Percentiles rank a stretch among this genome's conserved stretches.
Evolutionary conservation across 2,888 invertebrate species (phyloP).

Genomic region (Drosophila peninsularis): DNA sequence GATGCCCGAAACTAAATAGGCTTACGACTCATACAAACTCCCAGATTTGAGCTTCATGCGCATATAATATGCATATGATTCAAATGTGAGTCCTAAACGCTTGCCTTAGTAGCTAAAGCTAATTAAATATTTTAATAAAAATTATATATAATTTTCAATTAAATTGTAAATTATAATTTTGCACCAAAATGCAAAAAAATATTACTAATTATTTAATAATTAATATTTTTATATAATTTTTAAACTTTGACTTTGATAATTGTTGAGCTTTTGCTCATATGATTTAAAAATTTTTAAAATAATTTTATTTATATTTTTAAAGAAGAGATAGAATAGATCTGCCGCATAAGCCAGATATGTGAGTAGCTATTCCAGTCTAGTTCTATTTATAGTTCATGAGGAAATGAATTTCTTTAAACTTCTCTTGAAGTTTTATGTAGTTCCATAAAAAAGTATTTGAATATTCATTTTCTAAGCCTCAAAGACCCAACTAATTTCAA

Average conservation of each 20-base stretch:
- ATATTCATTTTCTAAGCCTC: background rate
- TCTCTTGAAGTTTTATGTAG: background rate
- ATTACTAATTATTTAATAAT: conserved; percentile 2
- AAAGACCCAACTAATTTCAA: background rate
- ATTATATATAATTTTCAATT: background rate
- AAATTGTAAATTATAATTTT: background rate
- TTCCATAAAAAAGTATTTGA: background rate
- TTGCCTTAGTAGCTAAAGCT: background rate
- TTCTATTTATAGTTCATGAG: background rate
- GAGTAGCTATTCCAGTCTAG: background rate
- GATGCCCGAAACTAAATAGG: background rate
- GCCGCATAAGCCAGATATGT: background rate
- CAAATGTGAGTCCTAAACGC: background rate
- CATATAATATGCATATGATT: background rate
- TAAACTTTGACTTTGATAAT: background rate
- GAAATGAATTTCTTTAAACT: background rate
- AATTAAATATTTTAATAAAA: background rate
- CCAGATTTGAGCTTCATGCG: background rate
- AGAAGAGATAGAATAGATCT: background rate
- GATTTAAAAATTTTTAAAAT: background rate
- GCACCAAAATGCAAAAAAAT: conserved; percentile 1
- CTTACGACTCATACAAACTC: too few relatives aligned
- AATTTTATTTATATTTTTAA: background rate
- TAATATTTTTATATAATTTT: background rate
- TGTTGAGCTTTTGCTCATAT: background rate